phyloP scores from a whole-genome alignment of 2,113 vertebrate species.

The Symphodus melops region DNA sequence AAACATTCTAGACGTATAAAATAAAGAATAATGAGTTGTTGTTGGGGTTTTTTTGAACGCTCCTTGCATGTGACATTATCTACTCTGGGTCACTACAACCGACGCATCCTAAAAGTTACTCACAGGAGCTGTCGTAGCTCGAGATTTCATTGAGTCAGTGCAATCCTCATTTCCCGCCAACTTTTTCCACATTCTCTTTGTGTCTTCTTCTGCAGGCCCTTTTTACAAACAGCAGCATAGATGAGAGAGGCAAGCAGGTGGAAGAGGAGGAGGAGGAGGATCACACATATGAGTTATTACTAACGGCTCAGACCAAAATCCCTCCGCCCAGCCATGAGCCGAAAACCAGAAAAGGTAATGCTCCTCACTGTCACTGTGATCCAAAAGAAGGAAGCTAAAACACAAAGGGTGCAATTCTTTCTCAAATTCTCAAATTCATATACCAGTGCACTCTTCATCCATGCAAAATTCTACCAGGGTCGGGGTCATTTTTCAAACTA shows the following conservation, averaged over 20 bases:
- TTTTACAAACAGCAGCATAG: conserved; percentile 83
- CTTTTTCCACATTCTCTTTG: neutral
- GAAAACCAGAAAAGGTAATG: conserved; percentile 56
- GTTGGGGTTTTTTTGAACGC: no score
- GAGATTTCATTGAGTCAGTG: no score
- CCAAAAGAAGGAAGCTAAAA: neutral
- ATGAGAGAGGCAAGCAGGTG: conserved; percentile 82
- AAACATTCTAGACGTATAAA: no score
- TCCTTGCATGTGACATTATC: no score
- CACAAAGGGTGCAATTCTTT: neutral
- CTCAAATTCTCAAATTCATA: no score
- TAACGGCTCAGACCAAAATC: conserved; percentile 93
- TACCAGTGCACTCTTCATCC: neutral
- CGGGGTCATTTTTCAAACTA: neutral
- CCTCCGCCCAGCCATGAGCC: conserved; percentile 58
- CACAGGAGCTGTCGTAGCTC: no score
- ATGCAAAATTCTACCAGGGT: conserved; percentile 1
- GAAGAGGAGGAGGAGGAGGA: conserved; percentile 87
- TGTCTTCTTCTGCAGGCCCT: conserved; percentile 76
- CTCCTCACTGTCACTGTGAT: neutral
- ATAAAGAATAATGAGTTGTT: no score
- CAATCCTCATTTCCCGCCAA: neutral
- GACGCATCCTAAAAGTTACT: no score
- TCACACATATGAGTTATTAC: conserved; percentile 93
- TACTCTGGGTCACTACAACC: no score